Base-by-base conservation (phyloP, 2,888 invertebrate genomes). In the Eupithecia dodoneata region DNA sequence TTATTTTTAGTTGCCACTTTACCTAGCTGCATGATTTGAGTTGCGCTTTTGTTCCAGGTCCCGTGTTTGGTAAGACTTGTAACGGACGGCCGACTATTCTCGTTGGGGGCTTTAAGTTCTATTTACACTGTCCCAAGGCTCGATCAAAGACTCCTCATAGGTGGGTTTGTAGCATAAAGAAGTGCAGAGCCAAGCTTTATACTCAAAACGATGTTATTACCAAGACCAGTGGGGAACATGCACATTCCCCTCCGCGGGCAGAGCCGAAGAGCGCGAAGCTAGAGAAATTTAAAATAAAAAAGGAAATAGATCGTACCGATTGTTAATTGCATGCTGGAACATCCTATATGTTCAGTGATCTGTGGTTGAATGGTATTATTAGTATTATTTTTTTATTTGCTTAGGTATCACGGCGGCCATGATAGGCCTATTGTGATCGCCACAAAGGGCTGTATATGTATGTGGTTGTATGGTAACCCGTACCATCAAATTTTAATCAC, bases 181-280 rank as follows among this genome's bases (percentile, higher is more conserved):
- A 72, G 4, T 91, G 91, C 77, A 85, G 82, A 0, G 91, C 91
- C 3, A 79, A 82, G 1, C 75, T 91, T 41, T 83, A 78, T 75
- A 91, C 89, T 3, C 80, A 83, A 72, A 71, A 86, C 1, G 87
- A 91, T 72, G 77, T 91, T 2, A 91, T 91, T 44, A 79, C 86
- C 2, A 83, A 75, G 67, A 89, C 90, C 18, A 72, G 52, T 5
- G 81, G 85, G 9, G 90, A 89, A 74, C 91, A 91, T 77, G 86
- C 82, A 42, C 90, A 91, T 82, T 7, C 12, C 2, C 41, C 5
- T n/a, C 12, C n/a, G 6, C 7, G 4, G 10, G 3, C 15, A 66
- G 6, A n/a, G 7, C 2, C n/a, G 9, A 9, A 42, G 9, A 67
- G 13, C 65, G 13, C 41, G 13, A 69, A 45, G 45, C 67, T 3